Evolutionary conservation across 1,140 invertebrate genomes (phyloP).

Genomic region (Nasonia giraulti): DNA sequence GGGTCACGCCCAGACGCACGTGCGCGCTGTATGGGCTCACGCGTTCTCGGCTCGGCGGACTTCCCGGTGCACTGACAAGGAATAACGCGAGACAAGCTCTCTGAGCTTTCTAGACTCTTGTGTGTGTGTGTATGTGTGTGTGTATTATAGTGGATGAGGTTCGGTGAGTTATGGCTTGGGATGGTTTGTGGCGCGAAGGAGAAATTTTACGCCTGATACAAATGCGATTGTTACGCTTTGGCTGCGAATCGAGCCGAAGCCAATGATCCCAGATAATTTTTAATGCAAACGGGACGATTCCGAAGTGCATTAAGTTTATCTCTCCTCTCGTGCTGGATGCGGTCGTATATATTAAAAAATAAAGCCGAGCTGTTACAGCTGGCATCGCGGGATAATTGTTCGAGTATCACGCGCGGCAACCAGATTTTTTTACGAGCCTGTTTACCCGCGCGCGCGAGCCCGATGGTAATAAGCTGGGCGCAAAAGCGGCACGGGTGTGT

Average conservation of each 20-base stretch:
- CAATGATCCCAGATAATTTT: neutral
- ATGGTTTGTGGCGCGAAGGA: too few relatives aligned
- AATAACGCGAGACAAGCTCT: neutral
- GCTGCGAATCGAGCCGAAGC: too few relatives aligned
- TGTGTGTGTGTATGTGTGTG: neutral
- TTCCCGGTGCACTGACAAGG: neutral
- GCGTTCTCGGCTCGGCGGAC: neutral
- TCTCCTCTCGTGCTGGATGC: neutral
- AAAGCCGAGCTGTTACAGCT: too few relatives aligned
- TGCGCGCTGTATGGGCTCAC: neutral
- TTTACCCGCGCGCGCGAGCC: neutral
- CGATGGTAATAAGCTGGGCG: conserved; percentile 26
- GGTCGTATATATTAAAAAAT: too few relatives aligned
- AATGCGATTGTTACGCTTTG: too few relatives aligned
- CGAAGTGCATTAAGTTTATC: neutral
- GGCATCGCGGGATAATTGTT: neutral
- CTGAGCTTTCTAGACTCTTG: too few relatives aligned
- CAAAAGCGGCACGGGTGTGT: conserved; percentile 15
- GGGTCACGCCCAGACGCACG: conserved; percentile 26
- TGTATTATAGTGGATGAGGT: neutral
- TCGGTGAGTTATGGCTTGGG: too few relatives aligned
- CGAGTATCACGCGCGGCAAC: neutral
- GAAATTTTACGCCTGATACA: too few relatives aligned
- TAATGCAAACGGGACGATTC: neutral
- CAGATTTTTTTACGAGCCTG: conserved; percentile 22